These are phyloP conservation scores for Zoroaster sp. DNA, from an alignment of 53 echinoderm and acorn worm species.

Conservation along the genomic window DNA sequence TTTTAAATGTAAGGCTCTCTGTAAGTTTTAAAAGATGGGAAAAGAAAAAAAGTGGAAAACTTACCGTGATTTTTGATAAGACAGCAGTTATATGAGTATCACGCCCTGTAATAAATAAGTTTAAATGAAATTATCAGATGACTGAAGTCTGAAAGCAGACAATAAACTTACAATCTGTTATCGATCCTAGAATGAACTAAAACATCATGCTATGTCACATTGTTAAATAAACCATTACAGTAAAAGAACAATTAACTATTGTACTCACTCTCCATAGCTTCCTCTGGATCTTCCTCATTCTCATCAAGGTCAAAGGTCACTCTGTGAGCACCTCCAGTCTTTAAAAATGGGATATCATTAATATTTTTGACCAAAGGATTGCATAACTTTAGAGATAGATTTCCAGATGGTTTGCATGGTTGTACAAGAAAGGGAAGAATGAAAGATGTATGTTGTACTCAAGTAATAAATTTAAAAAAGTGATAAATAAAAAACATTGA, in stretches of 20 bases:
- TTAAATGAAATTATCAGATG: no score
- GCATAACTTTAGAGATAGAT: no score
- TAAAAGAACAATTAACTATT: background rate
- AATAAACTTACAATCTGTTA: background rate
- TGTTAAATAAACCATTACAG: background rate
- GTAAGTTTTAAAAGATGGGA: no score
- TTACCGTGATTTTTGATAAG: constrained; percentile 88
- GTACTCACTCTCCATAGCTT: constrained; percentile 91
- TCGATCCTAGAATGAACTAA: background rate
- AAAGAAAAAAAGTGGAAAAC: background rate
- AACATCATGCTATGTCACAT: background rate
- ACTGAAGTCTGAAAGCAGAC: background rate
- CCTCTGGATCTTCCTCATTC: constrained; percentile 86
- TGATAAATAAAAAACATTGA: no score
- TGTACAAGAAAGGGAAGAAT: no score
- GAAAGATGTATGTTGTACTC: no score
- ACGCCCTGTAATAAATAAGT: constrained; percentile 65
- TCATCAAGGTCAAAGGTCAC: constrained; percentile 86
- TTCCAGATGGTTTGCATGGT: no score
- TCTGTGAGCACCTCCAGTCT: constrained; percentile 62
- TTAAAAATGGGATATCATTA: no score
- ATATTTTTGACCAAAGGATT: no score
- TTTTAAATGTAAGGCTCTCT: no score
- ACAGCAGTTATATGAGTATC: constrained; percentile 89
- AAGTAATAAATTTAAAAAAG: no score